phyloP scores from a whole-genome alignment of 2,113 vertebrate genomes.

The Picathartes gymnocephalus region DNA sequence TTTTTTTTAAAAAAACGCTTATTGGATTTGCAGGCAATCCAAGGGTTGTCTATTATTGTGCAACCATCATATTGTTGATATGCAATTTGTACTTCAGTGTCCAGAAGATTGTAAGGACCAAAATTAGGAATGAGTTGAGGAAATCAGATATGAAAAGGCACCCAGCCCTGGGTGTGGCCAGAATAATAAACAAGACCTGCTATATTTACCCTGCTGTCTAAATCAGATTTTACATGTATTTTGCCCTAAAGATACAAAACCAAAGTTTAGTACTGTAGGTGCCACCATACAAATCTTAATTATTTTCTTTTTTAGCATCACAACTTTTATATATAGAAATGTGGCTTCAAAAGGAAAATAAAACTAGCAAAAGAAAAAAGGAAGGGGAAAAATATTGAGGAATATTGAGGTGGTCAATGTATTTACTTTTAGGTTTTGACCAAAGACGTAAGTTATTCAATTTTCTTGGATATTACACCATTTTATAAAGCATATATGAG shows the following conservation, averaged over 20 bases:
- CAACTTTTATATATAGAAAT: background rate
- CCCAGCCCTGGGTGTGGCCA: background rate
- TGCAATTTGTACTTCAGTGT: background rate
- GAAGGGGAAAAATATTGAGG: fast-evolving
- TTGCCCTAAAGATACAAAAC: background rate
- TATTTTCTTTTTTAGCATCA: background rate
- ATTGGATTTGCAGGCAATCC: background rate
- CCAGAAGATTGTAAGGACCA: background rate
- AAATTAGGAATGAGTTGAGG: background rate
- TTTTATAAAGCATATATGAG: background rate
- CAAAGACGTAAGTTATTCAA: background rate
- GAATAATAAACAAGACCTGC: background rate
- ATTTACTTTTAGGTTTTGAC: background rate
- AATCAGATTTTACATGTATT: background rate
- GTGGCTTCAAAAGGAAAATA: background rate
- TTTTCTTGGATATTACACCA: background rate
- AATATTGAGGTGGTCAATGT: fast-evolving
- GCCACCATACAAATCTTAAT: background rate
- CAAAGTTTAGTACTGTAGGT: background rate
- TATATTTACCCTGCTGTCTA: background rate
- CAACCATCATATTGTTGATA: background rate
- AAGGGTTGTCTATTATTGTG: background rate
- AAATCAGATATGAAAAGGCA: background rate
- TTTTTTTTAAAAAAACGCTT: background rate
- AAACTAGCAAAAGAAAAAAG: background rate